phyloP scores from a whole-genome alignment of 2,113 vertebrate species.

The Lutjanus erythropterus region DNA sequence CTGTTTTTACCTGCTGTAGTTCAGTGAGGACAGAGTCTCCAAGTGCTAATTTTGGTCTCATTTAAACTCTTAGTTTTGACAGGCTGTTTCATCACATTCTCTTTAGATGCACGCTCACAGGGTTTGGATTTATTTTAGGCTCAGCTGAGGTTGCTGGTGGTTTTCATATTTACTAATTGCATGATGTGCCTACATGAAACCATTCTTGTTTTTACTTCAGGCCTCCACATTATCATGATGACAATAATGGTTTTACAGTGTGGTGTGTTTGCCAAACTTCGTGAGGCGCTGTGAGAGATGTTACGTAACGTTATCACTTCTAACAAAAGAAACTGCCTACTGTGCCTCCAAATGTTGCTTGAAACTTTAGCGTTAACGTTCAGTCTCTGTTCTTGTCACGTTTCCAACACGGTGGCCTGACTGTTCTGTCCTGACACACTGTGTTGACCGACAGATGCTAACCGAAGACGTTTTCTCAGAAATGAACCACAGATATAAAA shows the following conservation, averaged over 20 bases:
- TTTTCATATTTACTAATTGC: background rate
- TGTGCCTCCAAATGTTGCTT: slow-evolving; percentile 1
- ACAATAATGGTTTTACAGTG: background rate
- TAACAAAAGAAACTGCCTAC: background rate
- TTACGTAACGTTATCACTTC: slow-evolving; percentile 17
- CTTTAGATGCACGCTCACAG: slow-evolving; percentile 5
- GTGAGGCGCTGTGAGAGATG: background rate
- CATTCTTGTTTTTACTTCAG: background rate
- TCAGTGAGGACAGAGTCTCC: slow-evolving; percentile 32
- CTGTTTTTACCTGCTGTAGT: background rate
- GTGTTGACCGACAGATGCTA: background rate
- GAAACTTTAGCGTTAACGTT: background rate
- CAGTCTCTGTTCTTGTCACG: background rate
- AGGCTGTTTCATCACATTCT: slow-evolving; percentile 20
- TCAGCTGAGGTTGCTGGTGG: background rate
- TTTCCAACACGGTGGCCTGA: background rate
- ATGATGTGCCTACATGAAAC: background rate
- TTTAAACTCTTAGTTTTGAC: slow-evolving; percentile 2
- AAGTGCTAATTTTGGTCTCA: slow-evolving; percentile 39
- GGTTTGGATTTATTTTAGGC: slow-evolving; percentile 25
- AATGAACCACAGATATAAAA: background rate
- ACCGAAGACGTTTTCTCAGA: background rate
- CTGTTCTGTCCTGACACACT: background rate
- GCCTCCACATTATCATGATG: background rate
- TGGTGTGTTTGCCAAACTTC: background rate